A percentile compares a stretch with the other conserved stretches of the same genome.
Conservation (phyloP, 2,888 invertebrate genomes). For the Orthosia gracilis region DNA sequence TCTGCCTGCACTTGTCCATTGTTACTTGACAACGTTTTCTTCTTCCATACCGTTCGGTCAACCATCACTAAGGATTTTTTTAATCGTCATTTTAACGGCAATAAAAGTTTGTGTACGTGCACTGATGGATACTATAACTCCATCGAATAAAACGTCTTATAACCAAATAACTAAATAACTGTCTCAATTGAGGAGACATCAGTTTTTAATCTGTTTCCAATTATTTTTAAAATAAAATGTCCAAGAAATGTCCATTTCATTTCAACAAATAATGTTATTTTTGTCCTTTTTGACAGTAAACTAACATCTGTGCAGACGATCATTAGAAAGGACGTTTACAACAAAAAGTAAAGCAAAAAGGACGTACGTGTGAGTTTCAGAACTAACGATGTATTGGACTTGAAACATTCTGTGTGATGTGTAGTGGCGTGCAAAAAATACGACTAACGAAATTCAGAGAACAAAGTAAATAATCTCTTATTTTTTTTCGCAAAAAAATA, state of each 20-base stretch:
- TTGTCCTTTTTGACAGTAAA: slow-evolving; percentile 6
- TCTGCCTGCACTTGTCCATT: too few relatives aligned
- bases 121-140: too few relatives aligned
- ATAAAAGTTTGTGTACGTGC: too few relatives aligned
- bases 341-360: slow-evolving; percentile 26
- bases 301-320: slow-evolving; percentile 20
- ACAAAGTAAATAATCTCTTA: background rate
- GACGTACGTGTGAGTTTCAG: slow-evolving; percentile 5
- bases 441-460: background rate
- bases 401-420: slow-evolving; percentile 10
- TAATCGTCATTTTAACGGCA: too few relatives aligned
- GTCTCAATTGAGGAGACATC: too few relatives aligned
- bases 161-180: too few relatives aligned
- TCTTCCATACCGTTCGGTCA: too few relatives aligned
- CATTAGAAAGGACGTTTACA: slow-evolving; percentile 24
- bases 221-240: background rate
- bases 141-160: too few relatives aligned
- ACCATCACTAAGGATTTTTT: too few relatives aligned
- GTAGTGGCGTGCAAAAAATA: slow-evolving; percentile 17
- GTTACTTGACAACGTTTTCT: too few relatives aligned
- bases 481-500: background rate
- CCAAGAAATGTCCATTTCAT: background rate
- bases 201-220: too few relatives aligned
- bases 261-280: background rate
- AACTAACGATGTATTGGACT: slow-evolving; percentile 36